Conservation (phyloP, 1,140 invertebrate genomes). For the Himalopsyche phryganea region DNA sequence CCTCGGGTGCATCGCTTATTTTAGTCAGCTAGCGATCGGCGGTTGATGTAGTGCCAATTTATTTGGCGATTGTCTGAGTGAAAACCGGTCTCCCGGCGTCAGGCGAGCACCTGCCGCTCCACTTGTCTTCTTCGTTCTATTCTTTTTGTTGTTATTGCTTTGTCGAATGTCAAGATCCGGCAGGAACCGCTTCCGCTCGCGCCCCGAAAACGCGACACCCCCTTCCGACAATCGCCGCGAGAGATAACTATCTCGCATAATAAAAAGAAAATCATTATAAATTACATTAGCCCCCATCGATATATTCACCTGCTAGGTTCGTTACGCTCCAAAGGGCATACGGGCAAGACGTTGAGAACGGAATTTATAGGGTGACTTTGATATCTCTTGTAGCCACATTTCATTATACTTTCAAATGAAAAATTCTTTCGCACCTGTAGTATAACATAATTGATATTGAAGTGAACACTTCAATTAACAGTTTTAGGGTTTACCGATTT, state of each 20-base stretch:
- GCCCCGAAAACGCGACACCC: slow-evolving; percentile 6
- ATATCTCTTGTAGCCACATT: no score
- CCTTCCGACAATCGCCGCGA: neutral
- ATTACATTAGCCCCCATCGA: slow-evolving; percentile 38
- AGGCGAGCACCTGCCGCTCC: slow-evolving; percentile 23
- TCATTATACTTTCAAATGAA: no score
- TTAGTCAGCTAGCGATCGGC: neutral
- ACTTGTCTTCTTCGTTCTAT: slow-evolving; percentile 11
- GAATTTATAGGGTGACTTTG: neutral
- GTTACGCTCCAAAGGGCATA: slow-evolving; percentile 52
- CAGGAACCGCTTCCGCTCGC: slow-evolving; percentile 38
- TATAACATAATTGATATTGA: no score
- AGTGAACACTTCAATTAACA: no score
- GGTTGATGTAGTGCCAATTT: neutral
- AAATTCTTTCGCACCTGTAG: no score
- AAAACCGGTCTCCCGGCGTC: neutral
- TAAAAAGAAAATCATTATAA: slow-evolving; percentile 26
- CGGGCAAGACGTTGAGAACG: slow-evolving; percentile 20
- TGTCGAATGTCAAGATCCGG: slow-evolving; percentile 28
- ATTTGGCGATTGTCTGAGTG: no score
- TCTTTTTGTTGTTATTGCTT: no score
- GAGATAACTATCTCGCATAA: slow-evolving; percentile 36
- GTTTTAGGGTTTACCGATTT: no score
- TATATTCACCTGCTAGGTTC: slow-evolving; percentile 47
- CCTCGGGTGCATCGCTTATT: neutral